Evolutionary conservation across 30 jellyfish, hydroid and myxozoan species (phyloP).

Genomic region (Aurelia sp.): DNA sequence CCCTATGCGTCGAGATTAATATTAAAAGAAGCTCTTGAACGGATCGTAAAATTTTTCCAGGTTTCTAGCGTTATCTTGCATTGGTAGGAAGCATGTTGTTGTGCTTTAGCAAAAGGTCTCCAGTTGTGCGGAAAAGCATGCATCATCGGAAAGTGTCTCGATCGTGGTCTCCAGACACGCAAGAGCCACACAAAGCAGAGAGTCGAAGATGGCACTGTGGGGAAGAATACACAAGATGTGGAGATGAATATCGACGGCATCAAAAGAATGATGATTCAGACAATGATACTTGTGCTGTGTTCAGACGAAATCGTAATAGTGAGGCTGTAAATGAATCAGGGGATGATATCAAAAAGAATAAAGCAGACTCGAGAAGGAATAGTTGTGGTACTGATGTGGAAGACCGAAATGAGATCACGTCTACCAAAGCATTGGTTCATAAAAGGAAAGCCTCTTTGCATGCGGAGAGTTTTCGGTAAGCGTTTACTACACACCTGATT

Average conservation of each 20-base stretch:
- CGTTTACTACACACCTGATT: not conserved
- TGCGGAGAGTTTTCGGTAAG: slow-evolving; percentile 52
- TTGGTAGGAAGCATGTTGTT: slow-evolving; percentile 11
- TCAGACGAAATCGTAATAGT: slow-evolving; percentile 14
- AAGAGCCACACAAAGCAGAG: slow-evolving; percentile 6
- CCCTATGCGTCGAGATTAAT: too few relatives aligned
- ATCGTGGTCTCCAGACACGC: slow-evolving; percentile 50
- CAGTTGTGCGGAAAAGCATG: slow-evolving; percentile 29
- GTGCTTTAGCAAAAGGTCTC: slow-evolving; percentile 71
- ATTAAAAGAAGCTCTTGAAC: too few relatives aligned
- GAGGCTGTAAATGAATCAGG: not conserved
- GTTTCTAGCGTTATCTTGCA: too few relatives aligned
- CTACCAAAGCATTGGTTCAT: slow-evolving; percentile 40
- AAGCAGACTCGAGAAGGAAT: not conserved
- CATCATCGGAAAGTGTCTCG: not conserved
- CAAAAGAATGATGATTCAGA: not conserved
- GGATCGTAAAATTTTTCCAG: too few relatives aligned
- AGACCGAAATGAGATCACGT: not conserved
- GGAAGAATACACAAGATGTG: slow-evolving; percentile 58
- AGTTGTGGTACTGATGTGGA: slow-evolving; percentile 45
- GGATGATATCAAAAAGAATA: not conserved
- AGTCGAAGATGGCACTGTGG: slow-evolving; percentile 53
- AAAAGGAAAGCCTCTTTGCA: slow-evolving; percentile 2
- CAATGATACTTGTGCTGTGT: slow-evolving; percentile 5
- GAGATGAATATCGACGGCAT: slow-evolving; percentile 42